Evolutionary conservation across 2,797 vertebrate species (phyloP).

Genomic region (Halcyon smyrnensis): DNA sequence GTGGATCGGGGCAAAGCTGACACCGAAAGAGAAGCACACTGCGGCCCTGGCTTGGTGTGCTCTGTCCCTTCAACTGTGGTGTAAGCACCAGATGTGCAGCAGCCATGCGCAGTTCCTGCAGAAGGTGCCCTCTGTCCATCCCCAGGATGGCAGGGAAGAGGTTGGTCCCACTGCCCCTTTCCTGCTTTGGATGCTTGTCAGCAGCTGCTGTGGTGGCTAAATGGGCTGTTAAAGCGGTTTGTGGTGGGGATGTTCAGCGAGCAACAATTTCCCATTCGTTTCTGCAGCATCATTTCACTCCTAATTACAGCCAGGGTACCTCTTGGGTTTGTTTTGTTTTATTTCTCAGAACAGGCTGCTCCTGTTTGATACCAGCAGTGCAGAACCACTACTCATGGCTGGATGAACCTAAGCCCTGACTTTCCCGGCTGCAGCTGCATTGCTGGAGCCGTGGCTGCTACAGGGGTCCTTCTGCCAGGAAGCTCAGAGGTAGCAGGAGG

Average conservation of each 20-base stretch:
- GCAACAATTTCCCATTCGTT: neutral
- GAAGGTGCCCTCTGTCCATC: neutral
- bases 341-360: neutral
- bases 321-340: neutral
- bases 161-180: neutral
- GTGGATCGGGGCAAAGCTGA: neutral
- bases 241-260: neutral
- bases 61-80: neutral
- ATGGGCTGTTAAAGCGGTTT: neutral
- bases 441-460: neutral
- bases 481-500: neutral
- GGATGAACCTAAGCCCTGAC: conserved; percentile 1
- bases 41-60: fast-evolving
- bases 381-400: conserved; percentile 1
- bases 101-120: neutral
- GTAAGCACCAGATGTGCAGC: neutral
- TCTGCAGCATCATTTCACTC: neutral
- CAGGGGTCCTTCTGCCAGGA: neutral
- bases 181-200: fast-evolving
- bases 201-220: neutral
- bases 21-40: fast-evolving
- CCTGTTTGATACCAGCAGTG: neutral
- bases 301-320: neutral
- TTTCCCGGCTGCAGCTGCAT: neutral
- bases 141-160: neutral